Conservation (phyloP, 2,797 vertebrate species). For the Psittacula derbiana region DNA sequence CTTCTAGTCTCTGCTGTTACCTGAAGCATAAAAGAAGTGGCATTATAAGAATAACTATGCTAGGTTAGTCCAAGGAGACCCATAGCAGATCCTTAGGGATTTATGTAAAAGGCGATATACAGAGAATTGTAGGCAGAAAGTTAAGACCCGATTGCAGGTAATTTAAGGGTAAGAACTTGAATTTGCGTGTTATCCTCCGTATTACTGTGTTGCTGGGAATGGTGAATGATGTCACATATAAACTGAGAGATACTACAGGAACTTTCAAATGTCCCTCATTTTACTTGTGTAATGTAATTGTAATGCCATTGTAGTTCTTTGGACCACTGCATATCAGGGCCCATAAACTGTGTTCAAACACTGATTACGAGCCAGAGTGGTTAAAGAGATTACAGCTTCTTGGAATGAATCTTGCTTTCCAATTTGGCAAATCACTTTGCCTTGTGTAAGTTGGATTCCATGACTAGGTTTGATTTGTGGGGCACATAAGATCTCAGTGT, state of each 20-base stretch:
- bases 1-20: neutral
- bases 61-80: conserved; percentile 27
- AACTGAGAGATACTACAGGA: neutral
- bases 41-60: neutral
- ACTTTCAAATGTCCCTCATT: neutral
- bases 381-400: neutral
- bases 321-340: neutral
- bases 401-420: neutral
- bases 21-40: neutral
- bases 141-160: neutral
- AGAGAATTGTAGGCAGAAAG: neutral
- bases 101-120: neutral
- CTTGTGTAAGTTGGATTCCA: neutral
- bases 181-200: neutral
- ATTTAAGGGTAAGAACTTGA: neutral
- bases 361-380: neutral
- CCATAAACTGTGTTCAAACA: neutral
- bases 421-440: neutral
- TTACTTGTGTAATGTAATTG: neutral
- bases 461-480: neutral
- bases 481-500: neutral
- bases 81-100: neutral
- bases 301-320: neutral
- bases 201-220: neutral
- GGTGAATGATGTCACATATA: neutral